phyloP scores from a whole-genome alignment of 2,113 vertebrate genomes.

The Coptodon rendalli region DNA sequence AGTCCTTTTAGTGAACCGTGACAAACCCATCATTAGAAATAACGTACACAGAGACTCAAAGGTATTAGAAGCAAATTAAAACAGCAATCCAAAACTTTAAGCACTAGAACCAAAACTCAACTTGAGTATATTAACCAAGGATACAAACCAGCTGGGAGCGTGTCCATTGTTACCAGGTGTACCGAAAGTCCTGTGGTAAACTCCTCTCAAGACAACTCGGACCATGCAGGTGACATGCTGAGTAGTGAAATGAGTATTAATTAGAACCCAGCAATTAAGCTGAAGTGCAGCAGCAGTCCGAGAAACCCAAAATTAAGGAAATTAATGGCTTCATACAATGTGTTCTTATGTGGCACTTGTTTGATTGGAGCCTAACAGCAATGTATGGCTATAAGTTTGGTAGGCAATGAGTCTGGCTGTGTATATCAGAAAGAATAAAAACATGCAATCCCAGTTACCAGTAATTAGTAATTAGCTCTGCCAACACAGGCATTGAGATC shows the following conservation, averaged over 20 bases:
- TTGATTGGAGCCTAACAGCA: neutral
- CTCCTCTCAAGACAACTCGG: accelerated
- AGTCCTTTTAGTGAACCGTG: neutral
- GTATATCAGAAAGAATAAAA: neutral
- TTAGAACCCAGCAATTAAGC: neutral
- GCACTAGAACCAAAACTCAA: neutral
- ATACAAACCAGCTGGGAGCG: neutral
- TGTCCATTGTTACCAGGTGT: neutral
- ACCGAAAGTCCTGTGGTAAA: neutral
- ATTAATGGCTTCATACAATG: neutral
- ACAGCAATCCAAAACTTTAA: neutral
- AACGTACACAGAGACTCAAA: neutral
- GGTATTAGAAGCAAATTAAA: neutral
- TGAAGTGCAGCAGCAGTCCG: neutral
- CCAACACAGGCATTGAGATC: neutral
- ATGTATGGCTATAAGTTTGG: neutral
- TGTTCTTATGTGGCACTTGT: neutral
- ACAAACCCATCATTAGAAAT: neutral
- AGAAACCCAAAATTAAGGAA: neutral
- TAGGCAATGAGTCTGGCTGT: neutral
- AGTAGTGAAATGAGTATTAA: neutral
- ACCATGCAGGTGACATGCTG: neutral
- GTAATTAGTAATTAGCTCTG: neutral
- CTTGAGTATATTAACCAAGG: neutral
- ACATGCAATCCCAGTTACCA: neutral